phyloP scores from a whole-genome alignment of 2,797 vertebrate genomes.

The Crax fasciolata region DNA sequence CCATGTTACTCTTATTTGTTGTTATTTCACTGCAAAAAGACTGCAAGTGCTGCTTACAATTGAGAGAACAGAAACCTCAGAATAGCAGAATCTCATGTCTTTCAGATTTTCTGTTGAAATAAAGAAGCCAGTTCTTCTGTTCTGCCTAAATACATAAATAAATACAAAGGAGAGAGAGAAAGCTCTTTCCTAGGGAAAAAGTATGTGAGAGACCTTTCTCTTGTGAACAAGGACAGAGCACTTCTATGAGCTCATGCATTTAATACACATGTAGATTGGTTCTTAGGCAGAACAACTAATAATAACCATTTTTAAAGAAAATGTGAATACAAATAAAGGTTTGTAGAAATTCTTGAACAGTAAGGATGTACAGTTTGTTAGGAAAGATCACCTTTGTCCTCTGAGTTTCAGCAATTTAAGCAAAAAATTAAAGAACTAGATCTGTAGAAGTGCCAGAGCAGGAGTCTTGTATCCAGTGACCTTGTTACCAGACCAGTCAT shows the following conservation, averaged over 20 bases:
- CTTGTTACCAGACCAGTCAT: not conserved
- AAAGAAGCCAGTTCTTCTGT: not conserved
- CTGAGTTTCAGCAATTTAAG: not conserved
- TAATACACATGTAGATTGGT: conserved; percentile 53
- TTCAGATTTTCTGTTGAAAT: not conserved
- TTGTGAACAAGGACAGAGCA: conserved; percentile 29
- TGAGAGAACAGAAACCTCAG: not conserved
- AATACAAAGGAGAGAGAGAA: not conserved
- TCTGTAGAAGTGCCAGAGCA: not conserved
- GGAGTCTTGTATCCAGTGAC: not conserved
- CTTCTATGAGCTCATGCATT: conserved; percentile 19
- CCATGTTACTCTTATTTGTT: not conserved
- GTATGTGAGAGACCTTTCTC: conserved; percentile 13
- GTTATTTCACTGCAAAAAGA: not conserved
- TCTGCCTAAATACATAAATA: conserved; percentile 5
- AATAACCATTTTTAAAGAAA: conserved; percentile 59
- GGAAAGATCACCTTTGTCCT: not conserved
- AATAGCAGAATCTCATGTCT: not conserved
- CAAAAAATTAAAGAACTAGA: not conserved
- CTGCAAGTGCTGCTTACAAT: not conserved
- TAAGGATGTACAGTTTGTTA: accelerated
- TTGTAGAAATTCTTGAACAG: conserved; percentile 53
- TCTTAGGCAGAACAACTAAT: conserved; percentile 42
- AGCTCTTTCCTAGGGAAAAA: conserved; percentile 47
- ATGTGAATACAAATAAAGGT: conserved; percentile 32